Evolutionary conservation across 2,888 invertebrate genomes (phyloP), one percentile per base, ranked within the genome.

Genomic region (Hybos culiciformis): DNA sequence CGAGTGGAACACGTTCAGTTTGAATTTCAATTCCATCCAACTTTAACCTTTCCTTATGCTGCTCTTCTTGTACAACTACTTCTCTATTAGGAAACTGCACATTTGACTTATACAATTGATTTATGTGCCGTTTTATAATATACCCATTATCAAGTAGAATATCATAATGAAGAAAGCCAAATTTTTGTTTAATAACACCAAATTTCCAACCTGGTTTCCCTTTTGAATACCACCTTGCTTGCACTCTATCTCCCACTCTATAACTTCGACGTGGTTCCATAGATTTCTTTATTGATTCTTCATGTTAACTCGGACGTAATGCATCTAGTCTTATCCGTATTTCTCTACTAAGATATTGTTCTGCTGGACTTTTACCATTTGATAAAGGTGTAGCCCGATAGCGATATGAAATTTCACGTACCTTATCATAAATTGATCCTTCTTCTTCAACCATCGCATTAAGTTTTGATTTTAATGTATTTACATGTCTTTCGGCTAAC

Each of bases 381-480:
- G 32, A 32, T 40, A 40, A 29, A 6, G 40, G 29, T 39, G 39
- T 40, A 11, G 45, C 39, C 34, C 34, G 31, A 32, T 34, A 39
- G n/a, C 42, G 42, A 42, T 33, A 42, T 23, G 39, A 33, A 39
- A 42, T 42, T n/a, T 45, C 42, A 11, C 34, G 34, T 12, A 45
- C 18, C 43, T 37, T 29, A 38, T 33, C 2, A 40, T 21, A 17
- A 9, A 48, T 40, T 12, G 42, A 73, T 70, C 75, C 75, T 56
- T 29, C 15, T 12, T 50, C 42, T 14, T 41, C n/a, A 17, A 1
- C 4, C 46, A 48, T 44, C 5, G 49, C 47, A 36, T 40, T 45
- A 19, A 46, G 40, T 9, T 44, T 26, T 17, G 33, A 37, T 42
- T 48, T 48, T 26, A 45, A 20, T 1, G 48, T 49, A 40, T 46